phyloP scores from a whole-genome alignment of 2,888 invertebrate species.

The Ectropis crepuscularia region DNA sequence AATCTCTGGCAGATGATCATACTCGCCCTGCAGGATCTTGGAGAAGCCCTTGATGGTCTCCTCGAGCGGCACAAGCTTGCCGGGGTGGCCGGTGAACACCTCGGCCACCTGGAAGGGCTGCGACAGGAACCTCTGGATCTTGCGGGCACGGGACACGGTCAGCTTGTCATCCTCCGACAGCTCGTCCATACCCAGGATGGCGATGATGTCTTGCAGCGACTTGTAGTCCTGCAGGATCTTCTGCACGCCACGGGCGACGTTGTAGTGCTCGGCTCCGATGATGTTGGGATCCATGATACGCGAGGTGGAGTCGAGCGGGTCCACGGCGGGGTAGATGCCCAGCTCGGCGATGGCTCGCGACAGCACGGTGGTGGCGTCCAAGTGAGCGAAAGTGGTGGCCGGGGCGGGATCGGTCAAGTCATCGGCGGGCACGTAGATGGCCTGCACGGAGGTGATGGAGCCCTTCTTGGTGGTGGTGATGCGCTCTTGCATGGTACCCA shows the following conservation, averaged over 20 bases:
- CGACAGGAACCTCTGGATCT: conserved; percentile 97
- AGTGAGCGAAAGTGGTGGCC: conserved; percentile 97
- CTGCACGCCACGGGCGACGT: conserved; percentile 95
- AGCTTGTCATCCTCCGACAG: conserved; percentile 98
- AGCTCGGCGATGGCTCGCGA: conserved; percentile 97
- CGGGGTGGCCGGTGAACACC: conserved; percentile 96
- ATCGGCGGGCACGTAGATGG: conserved; percentile 98
- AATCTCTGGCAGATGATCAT: conserved; percentile 95
- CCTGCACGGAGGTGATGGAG: conserved; percentile 98
- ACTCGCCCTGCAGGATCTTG: conserved; percentile 92
- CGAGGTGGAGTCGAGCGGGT: conserved; percentile 96
- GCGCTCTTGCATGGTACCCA: conserved; percentile 99
- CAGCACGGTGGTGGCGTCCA: conserved; percentile 97
- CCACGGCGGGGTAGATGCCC: conserved; percentile 97
- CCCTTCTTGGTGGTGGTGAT: conserved; percentile 98
- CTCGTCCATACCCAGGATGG: conserved; percentile 96
- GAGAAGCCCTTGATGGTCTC: conserved; percentile 96
- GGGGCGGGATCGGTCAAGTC: conserved; percentile 98
- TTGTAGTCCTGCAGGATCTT: conserved; percentile 95
- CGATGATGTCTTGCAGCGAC: conserved; percentile 94
- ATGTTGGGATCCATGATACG: conserved; percentile 97
- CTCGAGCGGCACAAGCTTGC: conserved; percentile 94
- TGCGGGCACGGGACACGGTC: conserved; percentile 96
- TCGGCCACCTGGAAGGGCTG: conserved; percentile 97
- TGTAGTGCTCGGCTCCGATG: conserved; percentile 95